Evolutionary conservation across 1,140 invertebrate genomes (phyloP).

Genomic region (Drosophila orosa): DNA sequence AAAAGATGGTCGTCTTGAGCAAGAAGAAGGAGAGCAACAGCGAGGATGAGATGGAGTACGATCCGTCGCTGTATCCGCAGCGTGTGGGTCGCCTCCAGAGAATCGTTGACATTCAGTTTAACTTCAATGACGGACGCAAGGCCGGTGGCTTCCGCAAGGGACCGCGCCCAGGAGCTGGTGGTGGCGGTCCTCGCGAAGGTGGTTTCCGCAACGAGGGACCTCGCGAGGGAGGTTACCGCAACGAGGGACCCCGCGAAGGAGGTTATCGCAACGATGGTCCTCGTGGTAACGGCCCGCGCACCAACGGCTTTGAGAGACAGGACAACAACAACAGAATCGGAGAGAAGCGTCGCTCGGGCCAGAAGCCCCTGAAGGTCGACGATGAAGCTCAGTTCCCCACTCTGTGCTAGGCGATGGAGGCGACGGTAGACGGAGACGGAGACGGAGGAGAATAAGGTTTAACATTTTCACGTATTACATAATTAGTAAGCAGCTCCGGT

Average conservation of each 20-base stretch:
- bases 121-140: conserved; percentile 92
- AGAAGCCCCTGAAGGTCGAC: conserved; percentile 89
- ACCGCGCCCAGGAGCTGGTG: conserved; percentile 84
- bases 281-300: conserved; percentile 32
- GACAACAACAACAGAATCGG: conserved; percentile 37
- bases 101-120: conserved; percentile 94
- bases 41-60: conserved; percentile 88
- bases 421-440: conserved; percentile 5
- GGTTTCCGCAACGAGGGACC: conserved; percentile 44
- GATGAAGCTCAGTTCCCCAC: conserved; percentile 98
- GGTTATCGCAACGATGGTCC: conserved; percentile 37
- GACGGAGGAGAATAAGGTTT: conserved; percentile 20
- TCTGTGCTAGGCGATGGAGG: conserved; percentile 88
- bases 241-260: conserved; percentile 26
- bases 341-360: conserved; percentile 60
- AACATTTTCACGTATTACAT: conserved; percentile 45
- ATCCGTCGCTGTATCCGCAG: conserved; percentile 93
- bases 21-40: conserved; percentile 86
- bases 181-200: conserved; percentile 46
- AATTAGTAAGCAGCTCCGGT: conserved; percentile 40
- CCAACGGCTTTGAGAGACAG: conserved; percentile 65
- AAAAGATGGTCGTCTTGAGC: conserved; percentile 90
- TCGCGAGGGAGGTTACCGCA: conserved; percentile 22
- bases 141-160: conserved; percentile 87
- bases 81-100: conserved; percentile 94